Base-by-base conservation (phyloP, 2,888 invertebrate species). In the Perdita meconis region DNA sequence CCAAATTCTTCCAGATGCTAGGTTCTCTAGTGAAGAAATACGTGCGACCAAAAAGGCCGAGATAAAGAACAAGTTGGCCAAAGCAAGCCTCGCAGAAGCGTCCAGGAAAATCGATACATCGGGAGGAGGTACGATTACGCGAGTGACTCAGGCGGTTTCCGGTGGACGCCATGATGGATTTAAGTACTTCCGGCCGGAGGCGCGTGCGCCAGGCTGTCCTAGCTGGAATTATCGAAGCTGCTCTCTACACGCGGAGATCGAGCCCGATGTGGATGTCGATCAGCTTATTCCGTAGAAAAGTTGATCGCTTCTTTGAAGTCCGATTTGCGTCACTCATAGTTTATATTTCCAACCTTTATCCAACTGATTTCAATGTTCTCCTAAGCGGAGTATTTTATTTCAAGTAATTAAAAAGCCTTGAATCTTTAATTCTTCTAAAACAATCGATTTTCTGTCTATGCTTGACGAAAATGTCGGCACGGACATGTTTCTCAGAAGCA, bases 121-220 rank as follows among this genome's bases (percentile, higher is more conserved):
- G 83, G 86, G 83, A 87, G 88, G 87, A 87, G 88, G 82, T 83
- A 85, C 89, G 89, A 90, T 90, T 89, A 89, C 89, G 86, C 88
- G 88, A 90, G 88, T 90, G 90, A 90, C 89, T 90, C 90, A 90
- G 90, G 86, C 87, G 85, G 90, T 89, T 90, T 90, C 90, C 90
- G 90, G 88, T 89, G 81, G 90, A 84, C 90, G 90, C 90, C 90
- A 90, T 90, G 90, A 90, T 89, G 87, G 90, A 90, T 90, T 90
- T 89, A 90, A 90, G 89, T 89, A 90, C 90, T 89, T 90, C 90
- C 90, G 90, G 86, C 79, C 76, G 84, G 82, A 85, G 83, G 90
- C 89, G 90, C 90, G 88, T 90, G 89, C 89, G 88, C 88, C 82
- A 73, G 65, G 59, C 80, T 84, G 80, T 86, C 84, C 84, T 63